Conservation (phyloP, 2,797 vertebrate species). For the Sebastes melanostomus region DNA sequence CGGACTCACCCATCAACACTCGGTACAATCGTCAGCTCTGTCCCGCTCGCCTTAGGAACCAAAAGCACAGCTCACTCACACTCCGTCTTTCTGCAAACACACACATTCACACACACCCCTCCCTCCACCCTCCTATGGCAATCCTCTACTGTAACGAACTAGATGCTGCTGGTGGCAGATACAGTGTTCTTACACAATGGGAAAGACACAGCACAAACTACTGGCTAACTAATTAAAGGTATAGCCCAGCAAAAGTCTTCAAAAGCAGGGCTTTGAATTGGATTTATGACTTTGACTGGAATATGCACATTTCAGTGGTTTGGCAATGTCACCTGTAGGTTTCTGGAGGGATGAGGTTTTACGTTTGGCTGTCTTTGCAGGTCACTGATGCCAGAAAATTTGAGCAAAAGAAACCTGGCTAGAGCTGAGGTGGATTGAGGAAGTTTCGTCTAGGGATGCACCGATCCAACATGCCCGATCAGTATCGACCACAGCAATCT, state of each 20-base stretch:
- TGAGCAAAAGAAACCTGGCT: neutral
- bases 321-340: neutral
- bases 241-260: neutral
- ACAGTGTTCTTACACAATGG: neutral
- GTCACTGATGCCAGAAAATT: neutral
- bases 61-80: conserved; percentile 71
- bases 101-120: conserved; percentile 17
- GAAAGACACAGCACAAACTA: conserved; percentile 19
- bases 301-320: neutral
- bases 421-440: neutral
- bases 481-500: too few relatives aligned
- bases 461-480: neutral
- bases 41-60: conserved; percentile 50
- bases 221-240: conserved; percentile 36
- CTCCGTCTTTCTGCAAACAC: conserved; percentile 4
- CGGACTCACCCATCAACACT: conserved; percentile 13
- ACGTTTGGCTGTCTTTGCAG: neutral
- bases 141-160: neutral
- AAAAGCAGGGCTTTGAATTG: neutral
- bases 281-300: neutral
- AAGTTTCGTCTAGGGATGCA: neutral
- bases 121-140: conserved; percentile 12
- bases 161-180: conserved; percentile 10
- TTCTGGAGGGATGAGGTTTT: neutral
- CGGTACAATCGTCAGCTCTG: conserved; percentile 37